Evolutionary conservation across 35 echinoderm and acorn worm genomes (phyloP).

Genomic region (Eucidaris tribuloides): DNA sequence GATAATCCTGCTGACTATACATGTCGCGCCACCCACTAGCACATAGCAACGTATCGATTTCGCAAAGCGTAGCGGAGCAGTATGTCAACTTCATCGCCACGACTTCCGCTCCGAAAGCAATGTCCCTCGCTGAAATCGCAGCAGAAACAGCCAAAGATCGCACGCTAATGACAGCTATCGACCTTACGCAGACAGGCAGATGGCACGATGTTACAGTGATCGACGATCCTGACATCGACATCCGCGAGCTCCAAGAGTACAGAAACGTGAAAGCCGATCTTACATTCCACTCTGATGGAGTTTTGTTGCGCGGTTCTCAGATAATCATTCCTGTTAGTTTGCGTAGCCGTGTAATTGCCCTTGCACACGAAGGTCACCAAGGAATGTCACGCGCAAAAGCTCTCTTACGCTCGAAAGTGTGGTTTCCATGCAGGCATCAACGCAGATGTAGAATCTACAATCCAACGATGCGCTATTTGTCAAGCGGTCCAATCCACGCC

Average conservation of each 20-base stretch:
- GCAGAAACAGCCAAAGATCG: conserved; percentile 8
- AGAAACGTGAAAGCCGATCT: not conserved
- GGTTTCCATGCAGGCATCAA: conserved; percentile 58
- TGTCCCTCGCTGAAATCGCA: not conserved
- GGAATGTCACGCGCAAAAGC: conserved; percentile 41
- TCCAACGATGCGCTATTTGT: conserved; percentile 20
- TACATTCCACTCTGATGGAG: not conserved
- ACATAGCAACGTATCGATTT: not conserved
- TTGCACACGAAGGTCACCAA: conserved; percentile 59
- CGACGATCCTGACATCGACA: not conserved
- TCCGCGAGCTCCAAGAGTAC: not conserved
- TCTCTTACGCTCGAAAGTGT: conserved; percentile 24
- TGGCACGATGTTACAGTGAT: not conserved
- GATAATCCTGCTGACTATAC: conserved; percentile 46
- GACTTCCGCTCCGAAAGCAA: conserved; percentile 14
- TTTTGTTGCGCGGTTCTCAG: conserved; percentile 5
- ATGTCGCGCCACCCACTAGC: conserved; percentile 8
- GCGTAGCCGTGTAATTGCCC: not conserved
- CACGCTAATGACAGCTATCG: not conserved
- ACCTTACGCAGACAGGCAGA: not conserved
- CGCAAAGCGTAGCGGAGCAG: not conserved
- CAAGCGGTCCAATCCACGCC: not conserved
- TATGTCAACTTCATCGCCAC: not conserved
- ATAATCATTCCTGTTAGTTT: conserved; percentile 35
- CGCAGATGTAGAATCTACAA: conserved; percentile 19